A percentile compares a stretch with the other conserved stretches of the same genome.
These are phyloP conservation scores for Onychomys leucogaster DNA, from an alignment of 2,797 vertebrate genomes.

Conservation along the genomic window DNA sequence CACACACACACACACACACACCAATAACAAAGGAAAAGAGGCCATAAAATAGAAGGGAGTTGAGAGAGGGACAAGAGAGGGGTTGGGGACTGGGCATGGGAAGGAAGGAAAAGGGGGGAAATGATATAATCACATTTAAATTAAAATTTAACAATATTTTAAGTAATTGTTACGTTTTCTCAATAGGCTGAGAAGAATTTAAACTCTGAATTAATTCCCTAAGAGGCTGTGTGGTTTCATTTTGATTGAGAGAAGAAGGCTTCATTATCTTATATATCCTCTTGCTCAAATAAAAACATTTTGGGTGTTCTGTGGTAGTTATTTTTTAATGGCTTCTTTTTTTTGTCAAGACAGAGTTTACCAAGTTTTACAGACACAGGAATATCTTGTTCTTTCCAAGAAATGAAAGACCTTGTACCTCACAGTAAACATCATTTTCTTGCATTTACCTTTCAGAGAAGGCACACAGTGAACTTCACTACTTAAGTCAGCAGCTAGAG, in stretches of 20 bases:
- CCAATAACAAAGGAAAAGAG: not conserved
- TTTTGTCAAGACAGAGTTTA: not conserved
- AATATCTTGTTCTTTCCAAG: constrained; percentile 61
- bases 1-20: not conserved
- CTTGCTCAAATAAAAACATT: constrained; percentile 56
- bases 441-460: constrained; percentile 60
- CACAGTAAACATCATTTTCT: constrained; percentile 49
- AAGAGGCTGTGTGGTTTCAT: not conserved
- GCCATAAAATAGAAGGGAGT: not conserved
- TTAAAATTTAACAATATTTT: not conserved
- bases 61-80: not conserved
- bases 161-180: not conserved
- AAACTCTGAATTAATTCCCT: constrained; percentile 24
- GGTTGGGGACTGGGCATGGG: too few relatives aligned
- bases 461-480: not conserved
- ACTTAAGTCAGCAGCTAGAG: not conserved
- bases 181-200: constrained; percentile 6
- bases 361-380: constrained; percentile 55
- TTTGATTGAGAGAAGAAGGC: constrained; percentile 47
- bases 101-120: not conserved
- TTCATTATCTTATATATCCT: constrained; percentile 26
- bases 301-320: constrained; percentile 40
- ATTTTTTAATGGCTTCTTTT: not conserved
- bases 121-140: not conserved
- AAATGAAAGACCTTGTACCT: constrained; percentile 59